Conservation (phyloP, 2,888 invertebrate species). For the Poecilobothrus nobilitatus region DNA sequence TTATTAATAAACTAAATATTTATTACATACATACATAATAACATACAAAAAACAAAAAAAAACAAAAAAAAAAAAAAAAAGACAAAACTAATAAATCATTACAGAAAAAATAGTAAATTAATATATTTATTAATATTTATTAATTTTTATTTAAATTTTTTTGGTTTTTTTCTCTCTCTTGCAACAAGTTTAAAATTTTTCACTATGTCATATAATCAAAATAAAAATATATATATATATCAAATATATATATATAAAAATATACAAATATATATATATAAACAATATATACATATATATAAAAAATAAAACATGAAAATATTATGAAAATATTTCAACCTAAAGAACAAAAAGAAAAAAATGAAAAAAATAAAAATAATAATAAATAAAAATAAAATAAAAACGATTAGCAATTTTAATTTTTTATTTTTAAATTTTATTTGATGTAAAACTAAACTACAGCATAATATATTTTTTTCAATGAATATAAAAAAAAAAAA, state of each 20-base stretch:
- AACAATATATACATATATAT: background rate
- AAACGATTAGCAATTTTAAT: slow-evolving; percentile 6
- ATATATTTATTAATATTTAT: no score
- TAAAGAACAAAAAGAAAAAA: background rate
- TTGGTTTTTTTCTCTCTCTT: background rate
- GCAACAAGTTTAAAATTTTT: background rate
- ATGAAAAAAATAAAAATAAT: background rate
- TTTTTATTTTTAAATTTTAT: slow-evolving; percentile 3
- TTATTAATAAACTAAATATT: no score
- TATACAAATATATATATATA: no score
- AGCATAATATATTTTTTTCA: slow-evolving; percentile 6
- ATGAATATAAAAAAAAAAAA: background rate
- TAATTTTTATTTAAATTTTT: no score
- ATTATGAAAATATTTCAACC: background rate
- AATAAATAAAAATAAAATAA: background rate
- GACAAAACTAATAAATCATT: no score
- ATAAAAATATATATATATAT: no score
- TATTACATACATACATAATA: no score
- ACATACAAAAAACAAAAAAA: no score
- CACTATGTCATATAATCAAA: background rate
- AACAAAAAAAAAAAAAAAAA: no score
- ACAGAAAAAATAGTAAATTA: no score
- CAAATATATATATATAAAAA: no score
- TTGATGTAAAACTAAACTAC: slow-evolving; percentile 6
- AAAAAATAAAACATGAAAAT: background rate